Base-by-base conservation (phyloP, 2,888 invertebrate genomes). In the Theodoxus fluviatilis region DNA sequence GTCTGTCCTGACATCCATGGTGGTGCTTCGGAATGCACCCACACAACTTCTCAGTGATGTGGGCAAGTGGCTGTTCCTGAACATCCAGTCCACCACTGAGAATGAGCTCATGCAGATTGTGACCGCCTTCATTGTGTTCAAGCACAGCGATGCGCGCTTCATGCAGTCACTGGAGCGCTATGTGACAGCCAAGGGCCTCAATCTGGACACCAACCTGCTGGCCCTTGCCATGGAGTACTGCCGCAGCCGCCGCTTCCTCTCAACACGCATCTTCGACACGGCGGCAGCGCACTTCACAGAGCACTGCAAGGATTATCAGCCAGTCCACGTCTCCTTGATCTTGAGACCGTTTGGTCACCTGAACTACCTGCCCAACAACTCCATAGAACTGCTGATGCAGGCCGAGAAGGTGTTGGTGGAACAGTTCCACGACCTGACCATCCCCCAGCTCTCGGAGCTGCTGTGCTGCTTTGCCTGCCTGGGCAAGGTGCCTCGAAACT, bases 381-480 rank as follows among this genome's bases (percentile, higher is more conserved):
- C 33, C 9, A 12, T 28, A 28, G 31, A 43, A 18, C 64, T 67
- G 25, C 55, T 67, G 31, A 9, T 43, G 12, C 38, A 72, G 66
- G 64, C 69, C 1, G 91, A 92, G 82, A 83, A 85, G 25, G 84
- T 89, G 57, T 79, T 92, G n/a, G 81, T 88, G 59, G 84, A 89
- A 28, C 90, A 90, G 71, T 91, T 92, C 84, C 81, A 88, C 4
- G 90, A 91, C 80, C 89, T 92, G 70, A 87, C 87, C 70, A 86
- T 90, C 37, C 89, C 90, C 75, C 90, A 92, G 78, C 83, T 91
- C 12, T 85, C 91, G 49, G 90, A 91, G 71, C 89, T 92, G 73
- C 84, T 92, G 70, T 85, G 92, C n/a, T 89, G 91, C 9, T 91
- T 90, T 79, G 89, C 91, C 67, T 92, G 91, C 83, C 81, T 91